Conservation (phyloP, 2,797 vertebrate genomes). For the Tapirus indicus region DNA sequence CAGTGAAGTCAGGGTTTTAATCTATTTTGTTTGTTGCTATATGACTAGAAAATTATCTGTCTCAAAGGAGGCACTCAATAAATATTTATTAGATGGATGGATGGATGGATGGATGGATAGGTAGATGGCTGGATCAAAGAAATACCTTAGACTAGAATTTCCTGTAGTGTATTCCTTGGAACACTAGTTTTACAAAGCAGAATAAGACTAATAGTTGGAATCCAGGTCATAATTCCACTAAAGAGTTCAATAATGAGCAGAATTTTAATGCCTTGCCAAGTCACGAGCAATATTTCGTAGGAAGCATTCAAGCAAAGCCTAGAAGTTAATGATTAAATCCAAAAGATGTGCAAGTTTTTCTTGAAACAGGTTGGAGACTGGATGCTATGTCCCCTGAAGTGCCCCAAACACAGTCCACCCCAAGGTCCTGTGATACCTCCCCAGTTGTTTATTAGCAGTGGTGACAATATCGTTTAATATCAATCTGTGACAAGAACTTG, state of each 20-base stretch:
- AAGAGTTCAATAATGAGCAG: no score
- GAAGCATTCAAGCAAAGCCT: not conserved
- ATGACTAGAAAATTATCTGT: not conserved
- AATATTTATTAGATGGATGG: not conserved
- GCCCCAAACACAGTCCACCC: not conserved
- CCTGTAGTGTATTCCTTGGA: not conserved
- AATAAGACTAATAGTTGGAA: not conserved
- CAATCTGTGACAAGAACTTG: not conserved
- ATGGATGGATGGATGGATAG: not conserved
- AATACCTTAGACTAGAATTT: not conserved
- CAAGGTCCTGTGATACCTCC: not conserved
- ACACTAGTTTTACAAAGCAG: not conserved
- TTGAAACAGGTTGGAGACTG: not conserved
- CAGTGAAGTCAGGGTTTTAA: not conserved
- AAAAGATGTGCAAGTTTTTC: not conserved
- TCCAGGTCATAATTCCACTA: not conserved
- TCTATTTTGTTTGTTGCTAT: not conserved
- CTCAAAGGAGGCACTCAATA: slow-evolving; percentile 42
- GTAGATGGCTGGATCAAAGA: not conserved
- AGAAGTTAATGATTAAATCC: not conserved
- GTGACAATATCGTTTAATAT: not conserved
- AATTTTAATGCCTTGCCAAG: not conserved
- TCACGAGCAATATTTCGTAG: not conserved
- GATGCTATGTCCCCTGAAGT: not conserved
- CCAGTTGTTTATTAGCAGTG: not conserved